Percentiles rank a stretch among this genome's conserved stretches.
Conservation (phyloP, 2,888 invertebrate species). For the Neoscelio sp. region DNA sequence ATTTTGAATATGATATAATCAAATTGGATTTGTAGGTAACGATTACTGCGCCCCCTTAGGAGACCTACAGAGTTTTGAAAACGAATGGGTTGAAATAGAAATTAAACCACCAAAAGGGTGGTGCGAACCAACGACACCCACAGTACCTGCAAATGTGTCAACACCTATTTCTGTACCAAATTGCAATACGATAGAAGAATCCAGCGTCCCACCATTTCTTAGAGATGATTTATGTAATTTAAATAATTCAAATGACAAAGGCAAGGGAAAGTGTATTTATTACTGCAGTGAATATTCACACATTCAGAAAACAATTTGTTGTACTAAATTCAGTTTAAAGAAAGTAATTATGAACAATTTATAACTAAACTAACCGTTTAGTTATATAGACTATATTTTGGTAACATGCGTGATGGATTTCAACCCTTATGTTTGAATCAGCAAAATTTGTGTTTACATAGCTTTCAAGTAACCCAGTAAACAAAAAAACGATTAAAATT, state of each 20-base stretch:
- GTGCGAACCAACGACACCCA: slow-evolving; percentile 80
- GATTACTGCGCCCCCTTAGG: slow-evolving; percentile 89
- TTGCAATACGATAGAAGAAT: slow-evolving; percentile 78
- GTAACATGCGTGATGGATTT: too few relatives aligned
- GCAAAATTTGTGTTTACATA: too few relatives aligned
- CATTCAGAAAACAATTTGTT: too few relatives aligned
- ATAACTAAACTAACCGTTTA: too few relatives aligned
- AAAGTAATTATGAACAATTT: too few relatives aligned
- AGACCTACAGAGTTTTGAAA: slow-evolving; percentile 92
- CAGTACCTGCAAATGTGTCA: slow-evolving; percentile 73
- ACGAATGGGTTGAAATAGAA: slow-evolving; percentile 96
- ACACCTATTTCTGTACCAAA: slow-evolving; percentile 81
- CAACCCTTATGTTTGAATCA: too few relatives aligned
- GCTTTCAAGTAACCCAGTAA: too few relatives aligned
- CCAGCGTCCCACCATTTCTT: slow-evolving; percentile 79
- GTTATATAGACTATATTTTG: too few relatives aligned
- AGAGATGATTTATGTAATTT: slow-evolving; percentile 77
- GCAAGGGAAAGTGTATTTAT: slow-evolving; percentile 64
- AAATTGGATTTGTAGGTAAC: slow-evolving; percentile 73
- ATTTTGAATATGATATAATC: too few relatives aligned
- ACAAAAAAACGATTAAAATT: too few relatives aligned
- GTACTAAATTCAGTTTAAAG: too few relatives aligned
- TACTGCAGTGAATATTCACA: too few relatives aligned
- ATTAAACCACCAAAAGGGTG: slow-evolving; percentile 86
- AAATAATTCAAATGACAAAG: slow-evolving; percentile 75